These are phyloP conservation scores for Arion vulgaris DNA, from an alignment of 1,140 invertebrate genomes.

Conservation along the genomic window DNA sequence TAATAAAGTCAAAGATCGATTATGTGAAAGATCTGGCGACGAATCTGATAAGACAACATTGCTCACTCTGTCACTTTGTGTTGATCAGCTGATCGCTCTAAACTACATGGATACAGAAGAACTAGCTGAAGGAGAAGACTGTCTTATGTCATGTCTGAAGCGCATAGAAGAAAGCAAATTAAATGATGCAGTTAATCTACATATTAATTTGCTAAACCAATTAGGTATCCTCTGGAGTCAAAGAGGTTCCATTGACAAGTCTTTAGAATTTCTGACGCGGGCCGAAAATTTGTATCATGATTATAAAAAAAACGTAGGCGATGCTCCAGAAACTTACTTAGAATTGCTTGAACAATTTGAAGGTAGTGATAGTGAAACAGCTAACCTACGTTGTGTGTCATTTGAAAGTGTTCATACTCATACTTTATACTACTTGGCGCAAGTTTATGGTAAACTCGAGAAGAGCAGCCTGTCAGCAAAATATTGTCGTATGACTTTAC, in stretches of 20 bases:
- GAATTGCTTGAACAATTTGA: slow-evolving; percentile 72
- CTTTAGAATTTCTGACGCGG: slow-evolving; percentile 80
- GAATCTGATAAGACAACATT: slow-evolving; percentile 5
- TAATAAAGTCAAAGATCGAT: slow-evolving; percentile 25
- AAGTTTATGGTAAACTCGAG: slow-evolving; percentile 84
- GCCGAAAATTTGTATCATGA: slow-evolving; percentile 82
- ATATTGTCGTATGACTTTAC: slow-evolving; percentile 89
- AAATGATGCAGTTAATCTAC: slow-evolving; percentile 52
- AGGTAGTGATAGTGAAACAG: slow-evolving; percentile 34
- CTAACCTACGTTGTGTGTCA: slow-evolving; percentile 73
- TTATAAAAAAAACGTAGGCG: slow-evolving; percentile 63
- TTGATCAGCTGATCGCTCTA: slow-evolving; percentile 76
- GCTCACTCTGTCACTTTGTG: slow-evolving; percentile 8
- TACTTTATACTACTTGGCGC: slow-evolving; percentile 90
- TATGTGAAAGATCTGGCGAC: not conserved
- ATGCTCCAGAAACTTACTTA: slow-evolving; percentile 73
- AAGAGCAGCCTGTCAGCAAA: slow-evolving; percentile 84
- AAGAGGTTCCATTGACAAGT: slow-evolving; percentile 77
- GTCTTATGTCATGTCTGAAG: slow-evolving; percentile 80
- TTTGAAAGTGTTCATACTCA: slow-evolving; percentile 87
- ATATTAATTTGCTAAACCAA: slow-evolving; percentile 80
- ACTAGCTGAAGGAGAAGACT: slow-evolving; percentile 80
- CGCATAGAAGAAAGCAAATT: slow-evolving; percentile 75
- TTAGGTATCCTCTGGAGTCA: slow-evolving; percentile 84
- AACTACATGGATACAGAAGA: slow-evolving; percentile 88